Percentiles rank a stretch among this genome's conserved stretches.
Evolutionary conservation across 1,140 invertebrate species (phyloP).

Genomic region (Cotesia glomerata): DNA sequence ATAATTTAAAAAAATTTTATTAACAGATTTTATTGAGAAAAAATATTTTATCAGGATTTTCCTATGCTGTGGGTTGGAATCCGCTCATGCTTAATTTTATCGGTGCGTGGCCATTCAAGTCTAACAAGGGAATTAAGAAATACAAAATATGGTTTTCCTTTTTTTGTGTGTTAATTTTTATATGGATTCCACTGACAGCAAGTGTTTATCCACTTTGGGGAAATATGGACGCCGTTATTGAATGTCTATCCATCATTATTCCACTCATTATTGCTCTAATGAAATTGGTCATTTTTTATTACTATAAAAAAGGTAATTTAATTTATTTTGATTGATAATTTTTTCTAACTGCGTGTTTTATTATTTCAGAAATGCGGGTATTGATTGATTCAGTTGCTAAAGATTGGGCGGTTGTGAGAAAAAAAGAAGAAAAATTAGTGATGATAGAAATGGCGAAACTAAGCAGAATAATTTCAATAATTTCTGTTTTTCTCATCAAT

Average conservation of each 20-base stretch:
- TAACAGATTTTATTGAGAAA: too few relatives aligned
- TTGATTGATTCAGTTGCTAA: slow-evolving; percentile 11
- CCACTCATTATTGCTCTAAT: slow-evolving; percentile 19
- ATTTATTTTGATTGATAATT: background rate
- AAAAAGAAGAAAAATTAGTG: background rate
- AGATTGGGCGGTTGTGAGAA: slow-evolving; percentile 19
- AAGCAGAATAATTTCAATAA: slow-evolving; percentile 18
- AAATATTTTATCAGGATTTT: slow-evolving; percentile 1
- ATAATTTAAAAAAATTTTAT: background rate
- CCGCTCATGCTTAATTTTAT: slow-evolving; percentile 19
- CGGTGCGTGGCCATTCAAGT: slow-evolving; percentile 24
- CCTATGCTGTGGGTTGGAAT: slow-evolving; percentile 26
- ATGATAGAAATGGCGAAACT: slow-evolving; percentile 28
- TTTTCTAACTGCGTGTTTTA: background rate
- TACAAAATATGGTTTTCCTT: slow-evolving; percentile 6
- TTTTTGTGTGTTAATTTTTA: background rate
- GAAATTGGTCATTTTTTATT: slow-evolving; percentile 19
- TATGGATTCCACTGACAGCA: slow-evolving; percentile 16
- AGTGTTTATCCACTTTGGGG: slow-evolving; percentile 18
- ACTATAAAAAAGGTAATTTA: slow-evolving; percentile 24
- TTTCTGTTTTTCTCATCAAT: slow-evolving; percentile 19
- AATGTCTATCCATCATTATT: slow-evolving; percentile 23
- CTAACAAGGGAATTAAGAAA: background rate
- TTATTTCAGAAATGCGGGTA: slow-evolving; percentile 13
- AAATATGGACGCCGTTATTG: slow-evolving; percentile 20